A percentile compares a stretch with the other conserved stretches of the same genome.
Evolutionary conservation across 2,888 invertebrate species (phyloP).

Genomic region (Calameuta pallipes): DNA sequence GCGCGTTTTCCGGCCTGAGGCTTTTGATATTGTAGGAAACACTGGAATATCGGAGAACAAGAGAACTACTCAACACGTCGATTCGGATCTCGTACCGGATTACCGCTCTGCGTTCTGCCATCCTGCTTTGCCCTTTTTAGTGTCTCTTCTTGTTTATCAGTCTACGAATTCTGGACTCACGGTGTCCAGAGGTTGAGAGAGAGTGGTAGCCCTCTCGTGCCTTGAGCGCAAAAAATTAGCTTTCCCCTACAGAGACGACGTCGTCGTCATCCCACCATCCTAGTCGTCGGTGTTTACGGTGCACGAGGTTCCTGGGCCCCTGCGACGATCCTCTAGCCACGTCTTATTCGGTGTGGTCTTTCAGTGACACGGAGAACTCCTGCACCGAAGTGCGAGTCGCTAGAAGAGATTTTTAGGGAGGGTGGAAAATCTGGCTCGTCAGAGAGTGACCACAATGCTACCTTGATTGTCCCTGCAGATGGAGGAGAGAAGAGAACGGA

Average conservation of each 20-base stretch:
- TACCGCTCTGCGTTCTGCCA: background rate
- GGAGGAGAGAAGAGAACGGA: constrained; percentile 64
- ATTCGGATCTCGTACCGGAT: background rate
- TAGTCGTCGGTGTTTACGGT: background rate
- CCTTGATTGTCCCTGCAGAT: constrained; percentile 58
- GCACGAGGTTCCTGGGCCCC: background rate
- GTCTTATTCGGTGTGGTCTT: background rate
- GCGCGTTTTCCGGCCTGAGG: background rate
- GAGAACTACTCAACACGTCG: background rate
- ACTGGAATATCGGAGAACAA: constrained; percentile 1
- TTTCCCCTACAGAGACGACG: constrained; percentile 3
- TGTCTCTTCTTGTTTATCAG: constrained; percentile 39
- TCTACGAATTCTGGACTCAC: background rate
- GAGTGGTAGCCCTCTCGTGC: background rate
- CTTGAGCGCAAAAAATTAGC: background rate
- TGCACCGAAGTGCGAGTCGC: constrained; percentile 1
- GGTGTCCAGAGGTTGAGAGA: background rate
- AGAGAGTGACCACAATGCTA: constrained; percentile 59
- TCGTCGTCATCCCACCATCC: background rate
- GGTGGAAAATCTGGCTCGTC: constrained; percentile 47
- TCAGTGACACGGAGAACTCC: constrained; percentile 3
- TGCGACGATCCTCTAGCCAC: background rate
- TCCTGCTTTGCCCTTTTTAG: constrained; percentile 41
- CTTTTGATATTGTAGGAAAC: background rate
- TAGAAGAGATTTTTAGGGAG: constrained; percentile 17